Base-by-base conservation (phyloP, 2,113 vertebrate species). In the Chionodraco myersi region DNA sequence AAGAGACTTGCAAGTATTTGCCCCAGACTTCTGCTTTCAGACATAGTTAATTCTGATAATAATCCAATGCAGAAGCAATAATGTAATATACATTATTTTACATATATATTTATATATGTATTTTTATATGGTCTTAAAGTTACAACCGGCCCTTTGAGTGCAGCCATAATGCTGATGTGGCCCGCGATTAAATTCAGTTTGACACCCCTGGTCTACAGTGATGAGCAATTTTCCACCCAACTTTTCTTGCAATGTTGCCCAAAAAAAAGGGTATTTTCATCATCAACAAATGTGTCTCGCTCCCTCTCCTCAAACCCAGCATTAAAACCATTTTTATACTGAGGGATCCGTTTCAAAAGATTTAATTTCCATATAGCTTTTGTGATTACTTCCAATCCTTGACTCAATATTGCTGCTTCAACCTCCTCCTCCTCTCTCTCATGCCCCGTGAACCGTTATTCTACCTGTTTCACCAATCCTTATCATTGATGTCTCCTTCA, bases 381-480 rank as follows among this genome's bases (percentile, higher is more conserved):
- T 75, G 58, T 75, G 13, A 67, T 11, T 11, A 30, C 59, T n/a
- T 57, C 45, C 60, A 26, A 2, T 63, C 53, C 41, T 47, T 66
- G 30, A 18, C 3, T 36, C 1, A 41, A 52, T 72, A 48, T 54
- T 16, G 11, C 5, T 21, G 10, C 53, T 82, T 67, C 63, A 74
- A 76, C 63, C 64, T 70, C 63, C 64, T 70, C 49, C 10, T 64
- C 57, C 79, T 81, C 58, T 71, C 47, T 48, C 44, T 57, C 21
- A 2, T 64, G 14, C 45, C 69, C 65, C 58, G 23, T 77, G 56
- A 70, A 60, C 59, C 70, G 21, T 85, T 53, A 5, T 3, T 84
- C 72, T 72, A 68, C 80, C 78, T 53, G 52, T 69, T 80, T 70
- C 72, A 65, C 74, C 75, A 53, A 60, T 75, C 61, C 69, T 64